Base-by-base conservation (phyloP, 2,113 vertebrate species). In the Ardeotis arabs region DNA sequence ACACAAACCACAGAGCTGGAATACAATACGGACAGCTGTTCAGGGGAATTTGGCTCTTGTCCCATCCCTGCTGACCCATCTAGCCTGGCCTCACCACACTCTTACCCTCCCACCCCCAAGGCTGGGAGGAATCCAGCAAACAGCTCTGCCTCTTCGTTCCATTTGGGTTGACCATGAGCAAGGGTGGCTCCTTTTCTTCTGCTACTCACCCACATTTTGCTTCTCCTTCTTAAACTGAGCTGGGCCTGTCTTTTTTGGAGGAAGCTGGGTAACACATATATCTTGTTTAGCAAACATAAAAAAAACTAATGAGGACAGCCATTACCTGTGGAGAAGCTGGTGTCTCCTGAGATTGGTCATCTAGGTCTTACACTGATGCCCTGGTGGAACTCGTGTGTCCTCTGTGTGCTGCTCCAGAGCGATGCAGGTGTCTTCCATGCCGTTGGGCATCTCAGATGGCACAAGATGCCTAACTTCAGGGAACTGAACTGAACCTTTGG, bases 11-110 rank as follows among this genome's bases (percentile, higher is more conserved):
- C 3, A 11, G 56, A 52, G 14, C 62, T 35, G 23, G 44, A 39
- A 27, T 23, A 6, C 28, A 15, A 11, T 23, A 33, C 0, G 2
- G 25, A 18, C n/a, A 49, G 35, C 31, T 33, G 4, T 10, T 44
- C 19, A 14, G 33, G 33, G 53, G 33, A 47, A n/a, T 87, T 19
- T 87, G 83, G 45, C 29, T 72, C 56, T 81, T 52, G 35, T 45
- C 25, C 25, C 10, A 47, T n/a, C 49, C 35, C 29, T 66, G n/a
- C 28, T 66, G 82, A 66, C 9, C 19, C 37, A 20, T 33, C 56
- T 35, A 44, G 37, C n/a, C n/a, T 72, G 58, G 13, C 39, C 20
- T 87, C 35, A 28, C 29, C 10, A 5, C 22, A 5, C 67, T 47
- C 10, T 41, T 10, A 22, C 41, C 29, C 15, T 69, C 27, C 60